phyloP scores from a whole-genome alignment of 2,888 invertebrate genomes.

The Pecten maximus region DNA sequence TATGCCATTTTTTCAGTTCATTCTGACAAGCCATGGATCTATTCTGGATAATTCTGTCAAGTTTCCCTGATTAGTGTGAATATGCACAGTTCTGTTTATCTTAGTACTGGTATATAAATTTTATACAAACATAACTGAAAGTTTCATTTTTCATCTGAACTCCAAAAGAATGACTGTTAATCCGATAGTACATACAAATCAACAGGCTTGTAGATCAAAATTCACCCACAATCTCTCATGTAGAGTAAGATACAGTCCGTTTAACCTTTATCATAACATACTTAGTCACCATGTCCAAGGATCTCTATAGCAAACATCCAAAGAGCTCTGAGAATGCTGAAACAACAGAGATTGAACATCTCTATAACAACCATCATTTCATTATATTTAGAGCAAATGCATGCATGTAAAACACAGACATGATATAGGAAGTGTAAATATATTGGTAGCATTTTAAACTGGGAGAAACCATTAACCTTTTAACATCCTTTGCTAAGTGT shows the following conservation, averaged over 20 bases:
- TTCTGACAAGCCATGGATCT: no score
- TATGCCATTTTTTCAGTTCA: no score
- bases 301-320: not conserved
- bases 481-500: not conserved
- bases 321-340: no score
- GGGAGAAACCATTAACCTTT: not conserved
- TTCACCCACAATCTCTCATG: not conserved
- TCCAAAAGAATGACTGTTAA: not conserved
- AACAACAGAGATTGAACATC: not conserved
- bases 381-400: no score
- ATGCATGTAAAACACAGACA: no score
- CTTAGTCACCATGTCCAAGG: not conserved
- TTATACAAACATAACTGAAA: not conserved
- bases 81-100: no score
- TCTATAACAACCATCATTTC: not conserved
- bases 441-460: not conserved
- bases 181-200: not conserved
- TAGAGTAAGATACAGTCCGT: not conserved
- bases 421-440: not conserved
- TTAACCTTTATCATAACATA: not conserved
- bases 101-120: no score
- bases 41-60: no score
- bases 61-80: no score
- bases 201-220: not conserved
- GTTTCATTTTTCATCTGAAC: not conserved